These are phyloP conservation scores for Sander vitreus DNA, from an alignment of 2,113 vertebrate genomes.

Conservation along the genomic window DNA sequence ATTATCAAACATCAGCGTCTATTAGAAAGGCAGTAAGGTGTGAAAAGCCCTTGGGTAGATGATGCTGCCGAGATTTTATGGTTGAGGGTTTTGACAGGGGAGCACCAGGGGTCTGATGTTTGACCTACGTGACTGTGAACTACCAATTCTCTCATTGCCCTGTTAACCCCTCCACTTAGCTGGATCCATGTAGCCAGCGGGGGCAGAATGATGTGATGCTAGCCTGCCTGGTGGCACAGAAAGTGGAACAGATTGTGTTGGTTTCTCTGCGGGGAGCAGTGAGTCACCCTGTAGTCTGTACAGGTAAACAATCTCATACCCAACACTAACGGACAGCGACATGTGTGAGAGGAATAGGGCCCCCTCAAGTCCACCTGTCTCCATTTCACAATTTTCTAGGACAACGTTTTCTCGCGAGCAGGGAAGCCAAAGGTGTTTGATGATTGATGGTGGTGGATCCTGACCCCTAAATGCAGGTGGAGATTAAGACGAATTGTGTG, in stretches of 20 bases:
- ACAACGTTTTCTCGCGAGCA: conserved; percentile 19
- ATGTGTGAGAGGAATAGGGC: neutral
- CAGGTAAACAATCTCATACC: conserved; percentile 36
- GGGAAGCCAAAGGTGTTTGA: conserved; percentile 40
- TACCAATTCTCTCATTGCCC: conserved; percentile 15
- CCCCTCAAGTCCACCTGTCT: conserved; percentile 2
- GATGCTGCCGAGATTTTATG: conserved; percentile 40
- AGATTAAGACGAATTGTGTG: conserved; percentile 77
- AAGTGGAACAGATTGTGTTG: conserved; percentile 57
- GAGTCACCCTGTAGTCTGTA: conserved; percentile 24
- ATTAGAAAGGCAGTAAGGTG: conserved; percentile 45
- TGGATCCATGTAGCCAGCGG: conserved; percentile 47
- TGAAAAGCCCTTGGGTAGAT: conserved; percentile 47
- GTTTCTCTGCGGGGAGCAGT: conserved; percentile 31
- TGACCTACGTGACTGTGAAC: conserved; percentile 44
- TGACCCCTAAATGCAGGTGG: conserved; percentile 63
- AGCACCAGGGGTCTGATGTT: conserved; percentile 32
- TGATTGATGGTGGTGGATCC: conserved; percentile 70
- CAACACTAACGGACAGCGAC: conserved; percentile 21
- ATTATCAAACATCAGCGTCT: conserved; percentile 35
- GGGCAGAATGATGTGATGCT: conserved; percentile 35
- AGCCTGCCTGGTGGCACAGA: conserved; percentile 40
- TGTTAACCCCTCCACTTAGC: conserved; percentile 51
- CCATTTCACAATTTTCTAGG: conserved; percentile 32
- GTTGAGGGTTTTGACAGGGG: conserved; percentile 33